Percentiles rank a stretch among this genome's conserved stretches.
Evolutionary conservation across 2,797 vertebrate genomes (phyloP).

Genomic region (Oophaga sylvatica): DNA sequence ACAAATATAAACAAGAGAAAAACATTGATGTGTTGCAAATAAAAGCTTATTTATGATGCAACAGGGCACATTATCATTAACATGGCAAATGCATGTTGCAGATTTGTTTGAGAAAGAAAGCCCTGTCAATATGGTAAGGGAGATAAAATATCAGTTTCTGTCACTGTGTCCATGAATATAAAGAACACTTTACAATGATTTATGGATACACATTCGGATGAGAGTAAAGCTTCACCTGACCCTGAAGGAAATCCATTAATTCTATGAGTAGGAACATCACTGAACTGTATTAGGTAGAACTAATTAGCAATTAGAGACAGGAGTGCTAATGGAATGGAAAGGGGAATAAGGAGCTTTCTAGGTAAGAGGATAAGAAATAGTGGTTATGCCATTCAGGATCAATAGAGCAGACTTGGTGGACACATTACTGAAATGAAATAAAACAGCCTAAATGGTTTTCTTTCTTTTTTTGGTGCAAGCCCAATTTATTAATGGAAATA

Average conservation of each 20-base stretch:
- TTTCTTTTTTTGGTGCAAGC: conserved; percentile 32
- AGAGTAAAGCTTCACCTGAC: conserved; percentile 58
- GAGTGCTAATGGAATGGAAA: conserved; percentile 57
- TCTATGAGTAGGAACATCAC: conserved; percentile 57
- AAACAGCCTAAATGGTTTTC: conserved; percentile 28
- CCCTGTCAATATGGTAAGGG: conserved; percentile 25
- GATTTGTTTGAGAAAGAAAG: conserved; percentile 23
- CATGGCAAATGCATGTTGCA: conserved; percentile 12
- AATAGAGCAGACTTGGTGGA: conserved; percentile 39
- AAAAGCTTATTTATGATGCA: background rate
- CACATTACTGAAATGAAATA: conserved; percentile 50
- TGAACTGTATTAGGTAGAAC: conserved; percentile 59
- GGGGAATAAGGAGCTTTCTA: conserved; percentile 49
- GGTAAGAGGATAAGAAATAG: conserved; percentile 57
- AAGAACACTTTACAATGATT: conserved; percentile 58
- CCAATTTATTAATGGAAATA: conserved; percentile 47
- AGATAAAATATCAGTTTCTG: conserved; percentile 49
- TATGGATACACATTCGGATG: conserved; percentile 56
- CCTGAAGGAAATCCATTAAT: conserved; percentile 60
- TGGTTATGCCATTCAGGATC: conserved; percentile 48
- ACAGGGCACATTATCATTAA: background rate
- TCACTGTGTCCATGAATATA: conserved; percentile 41
- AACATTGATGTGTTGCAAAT: background rate
- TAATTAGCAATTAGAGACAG: conserved; percentile 61
- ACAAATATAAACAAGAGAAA: background rate